phyloP scores from a whole-genome alignment of 2,113 vertebrate genomes.

The Hepsetus odoe region DNA sequence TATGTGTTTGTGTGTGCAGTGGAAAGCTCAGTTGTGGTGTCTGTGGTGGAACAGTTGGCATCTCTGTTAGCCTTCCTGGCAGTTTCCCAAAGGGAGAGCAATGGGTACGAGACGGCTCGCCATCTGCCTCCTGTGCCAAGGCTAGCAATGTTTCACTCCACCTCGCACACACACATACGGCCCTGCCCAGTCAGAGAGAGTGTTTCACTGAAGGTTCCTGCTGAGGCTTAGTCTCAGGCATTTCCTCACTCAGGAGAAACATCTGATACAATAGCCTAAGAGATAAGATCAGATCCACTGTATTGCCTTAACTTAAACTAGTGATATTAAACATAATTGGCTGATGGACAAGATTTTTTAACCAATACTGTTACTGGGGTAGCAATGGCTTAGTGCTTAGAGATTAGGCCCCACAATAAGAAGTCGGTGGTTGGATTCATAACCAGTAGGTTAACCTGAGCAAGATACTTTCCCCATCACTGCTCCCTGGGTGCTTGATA shows the following conservation, averaged over 20 bases:
- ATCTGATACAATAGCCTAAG: not conserved
- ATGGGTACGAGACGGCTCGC: constrained; percentile 39
- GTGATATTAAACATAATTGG: too few relatives aligned
- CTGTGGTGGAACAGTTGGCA: constrained; percentile 34
- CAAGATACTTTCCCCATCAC: too few relatives aligned
- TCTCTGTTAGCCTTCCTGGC: constrained; percentile 47
- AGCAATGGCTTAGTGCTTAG: too few relatives aligned
- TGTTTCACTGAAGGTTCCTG: constrained; percentile 11
- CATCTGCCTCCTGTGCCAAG: constrained; percentile 47
- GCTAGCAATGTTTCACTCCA: constrained; percentile 14
- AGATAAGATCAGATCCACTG: not conserved
- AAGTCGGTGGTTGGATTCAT: too few relatives aligned
- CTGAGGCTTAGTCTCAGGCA: constrained; percentile 27
- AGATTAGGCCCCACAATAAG: too few relatives aligned
- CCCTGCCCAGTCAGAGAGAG: constrained; percentile 23
- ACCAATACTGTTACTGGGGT: too few relatives aligned
- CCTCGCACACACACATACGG: not conserved
- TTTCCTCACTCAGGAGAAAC: constrained; percentile 25
- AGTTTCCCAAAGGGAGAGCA: constrained; percentile 38
- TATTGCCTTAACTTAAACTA: too few relatives aligned
- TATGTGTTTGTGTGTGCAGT: constrained; percentile 25
- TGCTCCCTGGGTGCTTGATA: too few relatives aligned
- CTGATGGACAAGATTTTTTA: too few relatives aligned
- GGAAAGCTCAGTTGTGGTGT: constrained; percentile 13
- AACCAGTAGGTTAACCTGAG: too few relatives aligned